Percentiles rank a stretch among this genome's conserved stretches.
phyloP scores from a whole-genome alignment of 2,797 vertebrate species.

The Xyrichtys novacula region DNA sequence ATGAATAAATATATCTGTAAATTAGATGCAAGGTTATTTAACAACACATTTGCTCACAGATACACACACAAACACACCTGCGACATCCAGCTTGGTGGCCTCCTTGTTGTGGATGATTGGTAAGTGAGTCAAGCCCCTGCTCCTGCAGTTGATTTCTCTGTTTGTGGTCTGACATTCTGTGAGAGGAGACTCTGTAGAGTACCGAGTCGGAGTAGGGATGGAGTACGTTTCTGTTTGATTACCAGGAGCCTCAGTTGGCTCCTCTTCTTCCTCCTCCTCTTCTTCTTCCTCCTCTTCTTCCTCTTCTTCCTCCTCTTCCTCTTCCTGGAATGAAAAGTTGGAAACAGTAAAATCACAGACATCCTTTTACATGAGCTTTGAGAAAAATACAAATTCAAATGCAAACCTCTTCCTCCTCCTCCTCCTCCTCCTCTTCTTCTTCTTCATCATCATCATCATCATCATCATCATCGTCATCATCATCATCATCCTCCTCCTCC shows the following conservation, averaged over 20 bases:
- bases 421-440: slow-evolving; percentile 39
- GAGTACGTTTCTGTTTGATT: slow-evolving; percentile 66
- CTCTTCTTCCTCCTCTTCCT: slow-evolving; percentile 11
- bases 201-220: too few relatives aligned
- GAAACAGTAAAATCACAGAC: not conserved
- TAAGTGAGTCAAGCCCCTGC: slow-evolving; percentile 79
- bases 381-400: too few relatives aligned
- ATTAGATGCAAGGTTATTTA: not conserved
- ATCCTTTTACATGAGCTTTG: too few relatives aligned
- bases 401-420: slow-evolving; percentile 73
- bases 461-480: slow-evolving; percentile 44
- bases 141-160: slow-evolving; percentile 79
- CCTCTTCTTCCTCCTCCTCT: slow-evolving; percentile 53
- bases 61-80: slow-evolving; percentile 76
- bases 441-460: slow-evolving; percentile 48
- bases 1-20: too few relatives aligned
- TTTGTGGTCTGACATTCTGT: slow-evolving; percentile 78
- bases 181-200: slow-evolving; percentile 71
- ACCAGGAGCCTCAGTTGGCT: slow-evolving; percentile 69
- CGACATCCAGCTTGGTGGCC: slow-evolving; percentile 83
- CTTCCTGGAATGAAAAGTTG: slow-evolving; percentile 39
- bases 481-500: slow-evolving; percentile 26
- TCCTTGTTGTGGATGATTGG: slow-evolving; percentile 80
- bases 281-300: slow-evolving; percentile 7
- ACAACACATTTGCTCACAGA: slow-evolving; percentile 52